Percentiles rank a stretch among this genome's conserved stretches.
Evolutionary conservation across 2,113 vertebrate genomes (phyloP).

Genomic region (Thymallus thymallus): DNA sequence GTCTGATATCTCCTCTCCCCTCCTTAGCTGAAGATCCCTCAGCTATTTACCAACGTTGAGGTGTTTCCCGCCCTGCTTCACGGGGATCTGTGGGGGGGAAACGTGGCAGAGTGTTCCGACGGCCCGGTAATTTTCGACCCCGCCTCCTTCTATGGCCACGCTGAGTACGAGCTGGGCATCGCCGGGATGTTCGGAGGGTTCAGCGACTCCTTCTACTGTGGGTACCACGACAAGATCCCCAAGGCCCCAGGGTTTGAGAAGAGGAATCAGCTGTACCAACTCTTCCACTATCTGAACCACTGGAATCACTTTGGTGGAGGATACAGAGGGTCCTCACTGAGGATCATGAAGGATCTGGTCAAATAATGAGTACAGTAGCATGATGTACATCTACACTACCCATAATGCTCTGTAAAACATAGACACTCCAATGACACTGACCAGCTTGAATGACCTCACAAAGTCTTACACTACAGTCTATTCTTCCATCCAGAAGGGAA

Average conservation of each 20-base stretch:
- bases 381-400: no score
- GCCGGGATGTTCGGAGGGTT: conserved; percentile 90
- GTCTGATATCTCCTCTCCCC: neutral
- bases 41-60: conserved; percentile 78
- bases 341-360: conserved; percentile 81
- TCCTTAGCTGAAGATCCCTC: conserved; percentile 84
- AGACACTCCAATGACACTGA: neutral
- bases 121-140: conserved; percentile 91
- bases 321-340: conserved; percentile 82
- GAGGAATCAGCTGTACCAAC: conserved; percentile 87
- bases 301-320: conserved; percentile 94
- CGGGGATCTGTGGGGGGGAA: conserved; percentile 94
- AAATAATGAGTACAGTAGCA: conserved; percentile 64
- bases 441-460: conserved; percentile 8
- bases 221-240: conserved; percentile 87
- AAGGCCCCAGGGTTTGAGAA: conserved; percentile 83
- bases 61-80: conserved; percentile 90
- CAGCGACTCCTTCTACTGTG: conserved; percentile 81
- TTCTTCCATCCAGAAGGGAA: neutral
- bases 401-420: no score
- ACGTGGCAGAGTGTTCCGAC: conserved; percentile 76
- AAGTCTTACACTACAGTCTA: conserved; percentile 28
- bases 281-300: conserved; percentile 93
- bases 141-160: conserved; percentile 90
- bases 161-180: conserved; percentile 87